Base-by-base conservation (phyloP, 37 sponge, comb jelly and placozoan species). In the Oscarella lobularis region DNA sequence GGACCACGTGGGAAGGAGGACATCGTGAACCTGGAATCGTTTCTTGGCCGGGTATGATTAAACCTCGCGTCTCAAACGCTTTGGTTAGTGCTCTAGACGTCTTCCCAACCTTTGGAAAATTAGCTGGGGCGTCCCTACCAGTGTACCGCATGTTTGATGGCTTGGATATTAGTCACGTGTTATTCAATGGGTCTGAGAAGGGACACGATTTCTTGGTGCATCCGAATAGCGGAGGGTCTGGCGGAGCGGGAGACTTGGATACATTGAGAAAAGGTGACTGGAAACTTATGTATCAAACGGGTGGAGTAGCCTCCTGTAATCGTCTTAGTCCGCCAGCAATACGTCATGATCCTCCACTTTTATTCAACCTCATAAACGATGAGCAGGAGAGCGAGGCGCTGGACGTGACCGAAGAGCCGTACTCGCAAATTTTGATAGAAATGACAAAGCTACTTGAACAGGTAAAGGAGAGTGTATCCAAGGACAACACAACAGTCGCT, bases 1-100 rank as follows among this genome's bases (percentile, higher is more conserved):
- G 68, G 68, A 66, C 79, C 1, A 78, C 79, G 2, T 78, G 79
- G 79, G 79, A 78, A 29, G 79, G 79, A 27, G 79, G 79, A 5
- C 79, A 78, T 36, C 36, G 79, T 2, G 79, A n/a, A n/a, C n/a
- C n/a, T n/a, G n/a, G n/a, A n/a, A n/a, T n/a, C n/a, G n/a, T n/a
- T n/a, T n/a, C n/a, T n/a, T n/a, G n/a, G n/a, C n/a, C n/a, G n/a
- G n/a, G n/a, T n/a, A n/a, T n/a, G n/a, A n/a, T n/a, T n/a, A n/a
- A n/a, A n/a, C n/a, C n/a, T n/a, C 4, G 14, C 20, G 72, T 72
- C 3, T 41, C 34, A 2, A 31, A 70, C 2, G 79, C 41, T 2
- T 31, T 78, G 40, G 71, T 38, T 1, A 78, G 79, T 34, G 70
- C 70, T 36, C 39, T 71, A 27, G 79, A 78, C 31, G 71, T 78